Conservation (phyloP, 2,797 vertebrate species). For the Pseudocheirus occidentalis region DNA sequence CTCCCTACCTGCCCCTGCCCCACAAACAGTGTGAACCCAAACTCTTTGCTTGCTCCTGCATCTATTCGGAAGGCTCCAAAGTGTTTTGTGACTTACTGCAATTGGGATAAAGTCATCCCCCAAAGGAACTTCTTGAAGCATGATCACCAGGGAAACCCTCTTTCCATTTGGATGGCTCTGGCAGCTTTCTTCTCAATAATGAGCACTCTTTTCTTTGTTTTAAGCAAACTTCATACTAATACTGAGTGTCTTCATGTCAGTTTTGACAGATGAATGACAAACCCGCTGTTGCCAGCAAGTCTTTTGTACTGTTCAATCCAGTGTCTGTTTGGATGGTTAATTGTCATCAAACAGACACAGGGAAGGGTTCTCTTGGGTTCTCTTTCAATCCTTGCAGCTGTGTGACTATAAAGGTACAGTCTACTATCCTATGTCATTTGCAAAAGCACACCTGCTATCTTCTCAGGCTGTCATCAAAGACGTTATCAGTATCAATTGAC, state of each 20-base stretch:
- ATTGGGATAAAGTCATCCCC: not conserved
- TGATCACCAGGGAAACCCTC: not conserved
- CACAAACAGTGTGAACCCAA: not conserved
- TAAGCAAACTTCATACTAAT: not conserved
- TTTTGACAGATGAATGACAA: not conserved
- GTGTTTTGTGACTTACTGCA: not conserved
- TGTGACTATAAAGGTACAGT: not conserved
- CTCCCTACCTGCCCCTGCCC: not conserved
- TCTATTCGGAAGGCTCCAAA: not conserved
- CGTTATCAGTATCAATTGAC: not conserved
- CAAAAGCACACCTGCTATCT: not conserved
- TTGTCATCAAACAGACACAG: not conserved
- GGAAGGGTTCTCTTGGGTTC: not conserved
- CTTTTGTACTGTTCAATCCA: not conserved
- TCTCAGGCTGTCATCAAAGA: not conserved
- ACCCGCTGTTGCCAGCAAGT: not conserved
- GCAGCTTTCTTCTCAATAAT: not conserved
- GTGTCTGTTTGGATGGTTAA: not conserved
- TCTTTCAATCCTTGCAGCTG: not conserved
- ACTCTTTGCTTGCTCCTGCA: not conserved
- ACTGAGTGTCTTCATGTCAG: not conserved
- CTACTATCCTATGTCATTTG: not conserved
- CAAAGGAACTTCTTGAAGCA: not conserved
- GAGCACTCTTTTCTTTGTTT: not conserved
- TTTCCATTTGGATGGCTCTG: not conserved